Evolutionary conservation across 2,888 invertebrate species (phyloP), one percentile per base, ranked within the genome.

Genomic region (Acleris sparsana): DNA sequence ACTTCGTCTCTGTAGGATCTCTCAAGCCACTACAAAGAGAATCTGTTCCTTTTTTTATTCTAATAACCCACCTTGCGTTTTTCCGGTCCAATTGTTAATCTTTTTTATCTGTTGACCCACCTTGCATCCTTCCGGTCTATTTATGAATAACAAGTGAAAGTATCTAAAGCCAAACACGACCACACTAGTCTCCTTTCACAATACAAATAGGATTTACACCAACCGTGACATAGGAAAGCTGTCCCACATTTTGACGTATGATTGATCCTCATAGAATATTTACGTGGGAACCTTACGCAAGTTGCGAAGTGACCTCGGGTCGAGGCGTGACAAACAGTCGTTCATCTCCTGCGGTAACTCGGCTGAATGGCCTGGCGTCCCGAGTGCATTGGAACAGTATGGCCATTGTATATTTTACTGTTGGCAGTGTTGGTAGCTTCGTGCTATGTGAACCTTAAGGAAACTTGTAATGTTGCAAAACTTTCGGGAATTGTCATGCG

Each of bases 261-360:
- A 63, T 63, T 63, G 58, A 59, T 63, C 53, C 48, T 53, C 39
- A 20, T 29, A 43, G 22, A 49, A 63, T 16, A 53, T 53, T 55
- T 43, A 60, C 64, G 64, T 64, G 64, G 53, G 64, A 60, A 53
- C 11, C 29, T 55, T 55, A 55, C 49, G 55, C 58, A 58, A 63
- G 33, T 60, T 49, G 20, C 53, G 55, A 55, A 55, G 33, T 59
- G 53, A 55, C 64, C 65, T 51, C 29, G 51, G 65, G 65, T 61
- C 60, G 49, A 55, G 53, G 59, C 43, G 55, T 64, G 64, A 60
- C 64, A 60, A 64, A 53, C 63, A 64, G 48, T 48, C 63, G 53
- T 59, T 22, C 53, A 49, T 53, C 63, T 48, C 49, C 53, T 49
- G 52, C 22, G 55, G 55, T 55, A n/a, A 55, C 11, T 20, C 18